These are phyloP conservation scores for Chrysolina americana DNA, from an alignment of 2,888 invertebrate species.

Conservation along the genomic window DNA sequence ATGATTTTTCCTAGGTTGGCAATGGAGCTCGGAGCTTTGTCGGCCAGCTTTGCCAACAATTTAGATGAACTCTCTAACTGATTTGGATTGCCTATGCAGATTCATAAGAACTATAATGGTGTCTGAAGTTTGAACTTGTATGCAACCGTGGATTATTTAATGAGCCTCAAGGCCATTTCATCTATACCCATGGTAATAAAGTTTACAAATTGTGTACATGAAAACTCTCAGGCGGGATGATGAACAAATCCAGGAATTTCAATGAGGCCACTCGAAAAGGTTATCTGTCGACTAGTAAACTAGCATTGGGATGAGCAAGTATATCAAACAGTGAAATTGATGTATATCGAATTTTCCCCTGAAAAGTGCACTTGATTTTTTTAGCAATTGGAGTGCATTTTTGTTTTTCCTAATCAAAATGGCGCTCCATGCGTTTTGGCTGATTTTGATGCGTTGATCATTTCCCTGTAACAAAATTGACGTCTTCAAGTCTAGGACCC, in stretches of 20 bases:
- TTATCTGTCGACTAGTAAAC: not conserved
- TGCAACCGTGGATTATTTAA: not conserved
- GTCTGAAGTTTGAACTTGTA: not conserved
- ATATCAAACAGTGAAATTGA: not conserved
- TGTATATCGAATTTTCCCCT: constrained; percentile 25
- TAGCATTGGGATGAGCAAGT: not conserved
- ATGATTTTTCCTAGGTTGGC: constrained; percentile 55
- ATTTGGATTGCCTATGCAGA: not conserved
- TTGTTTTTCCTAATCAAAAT: not conserved
- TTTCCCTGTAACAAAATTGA: not conserved
- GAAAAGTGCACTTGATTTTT: constrained; percentile 40
- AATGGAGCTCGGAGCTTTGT: constrained; percentile 47
- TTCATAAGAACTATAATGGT: too few species aligned
- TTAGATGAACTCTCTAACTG: not conserved
- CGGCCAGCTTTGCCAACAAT: constrained; percentile 47
- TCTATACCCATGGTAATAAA: not conserved
- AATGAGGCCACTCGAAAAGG: not conserved
- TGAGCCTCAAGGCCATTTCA: not conserved
- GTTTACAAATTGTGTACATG: not conserved
- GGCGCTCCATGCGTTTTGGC: constrained; percentile 2
- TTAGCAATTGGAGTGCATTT: constrained; percentile 39
- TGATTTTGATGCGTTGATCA: constrained; percentile 10
- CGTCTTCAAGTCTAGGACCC: constrained; percentile 27
- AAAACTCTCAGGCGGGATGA: not conserved
- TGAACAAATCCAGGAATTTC: not conserved